Evolutionary conservation across 2,113 vertebrate genomes (phyloP).

Genomic region (Brevimyrus niger): DNA sequence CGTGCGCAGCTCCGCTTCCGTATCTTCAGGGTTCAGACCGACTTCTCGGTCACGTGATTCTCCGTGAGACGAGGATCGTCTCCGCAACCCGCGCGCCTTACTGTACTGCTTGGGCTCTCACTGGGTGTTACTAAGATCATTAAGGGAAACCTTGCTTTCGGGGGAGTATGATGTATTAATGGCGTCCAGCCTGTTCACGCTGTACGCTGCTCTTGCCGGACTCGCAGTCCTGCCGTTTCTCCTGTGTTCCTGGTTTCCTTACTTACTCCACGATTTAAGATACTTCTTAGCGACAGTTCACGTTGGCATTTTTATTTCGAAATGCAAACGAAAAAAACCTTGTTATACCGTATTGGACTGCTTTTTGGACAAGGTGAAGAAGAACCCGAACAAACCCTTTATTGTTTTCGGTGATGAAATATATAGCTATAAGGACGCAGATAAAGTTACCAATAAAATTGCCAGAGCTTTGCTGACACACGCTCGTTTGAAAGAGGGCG

Average conservation of each 20-base stretch:
- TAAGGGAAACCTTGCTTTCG: too few relatives aligned
- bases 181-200: background rate
- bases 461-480: slow-evolving; percentile 46
- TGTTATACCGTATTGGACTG: slow-evolving; percentile 38
- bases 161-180: background rate
- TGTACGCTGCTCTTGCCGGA: slow-evolving; percentile 35
- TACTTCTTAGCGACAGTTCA: background rate
- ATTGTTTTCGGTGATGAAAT: slow-evolving; percentile 38
- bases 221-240: slow-evolving; percentile 42
- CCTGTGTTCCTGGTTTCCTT: slow-evolving; percentile 40
- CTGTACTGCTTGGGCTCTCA: too few relatives aligned
- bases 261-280: slow-evolving; percentile 45
- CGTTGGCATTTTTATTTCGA: background rate
- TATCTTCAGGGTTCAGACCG: too few relatives aligned
- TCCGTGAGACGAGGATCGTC: background rate
- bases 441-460: slow-evolving; percentile 50
- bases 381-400: slow-evolving; percentile 42
- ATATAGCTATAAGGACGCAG: slow-evolving; percentile 46
- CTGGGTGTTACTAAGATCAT: background rate
- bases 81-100: background rate
- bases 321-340: slow-evolving; percentile 28
- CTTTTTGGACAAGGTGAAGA: slow-evolving; percentile 40
- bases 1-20: too few relatives aligned
- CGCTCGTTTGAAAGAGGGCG: slow-evolving; percentile 45
- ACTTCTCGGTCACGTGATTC: too few relatives aligned